phyloP scores from a whole-genome alignment of 2,797 vertebrate genomes.

The Enteromius treurensis region DNA sequence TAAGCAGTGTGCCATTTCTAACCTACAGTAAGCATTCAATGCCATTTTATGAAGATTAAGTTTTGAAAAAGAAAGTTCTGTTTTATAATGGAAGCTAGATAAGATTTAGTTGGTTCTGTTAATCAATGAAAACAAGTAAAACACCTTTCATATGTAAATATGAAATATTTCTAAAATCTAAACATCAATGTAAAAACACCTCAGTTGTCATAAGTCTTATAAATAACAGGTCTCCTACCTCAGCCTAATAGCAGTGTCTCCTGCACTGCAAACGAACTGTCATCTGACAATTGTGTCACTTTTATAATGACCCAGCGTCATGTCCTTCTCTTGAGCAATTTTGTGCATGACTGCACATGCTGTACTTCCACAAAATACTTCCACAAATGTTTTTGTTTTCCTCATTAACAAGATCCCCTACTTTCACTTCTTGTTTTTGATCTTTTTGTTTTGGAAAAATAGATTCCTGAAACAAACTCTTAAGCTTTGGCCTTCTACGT shows the following conservation, averaged over 20 bases:
- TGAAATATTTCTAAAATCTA: background rate
- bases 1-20: background rate
- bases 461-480: background rate
- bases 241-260: background rate
- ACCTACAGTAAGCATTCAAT: background rate
- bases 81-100: background rate
- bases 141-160: background rate
- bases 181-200: background rate
- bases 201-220: background rate
- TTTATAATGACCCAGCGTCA: background rate
- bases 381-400: constrained; percentile 35
- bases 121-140: background rate
- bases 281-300: background rate
- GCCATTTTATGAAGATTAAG: background rate
- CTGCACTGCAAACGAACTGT: background rate
- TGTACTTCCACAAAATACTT: constrained; percentile 40
- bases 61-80: background rate
- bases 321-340: constrained; percentile 38
- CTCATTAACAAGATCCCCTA: constrained; percentile 33
- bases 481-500: background rate
- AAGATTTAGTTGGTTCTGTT: background rate
- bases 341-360: constrained; percentile 5
- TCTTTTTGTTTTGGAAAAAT: background rate
- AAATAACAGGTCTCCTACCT: constrained; percentile 22
- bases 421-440: constrained; percentile 51